Conservation (phyloP, 2,888 invertebrate species). For the Perithous albicinctus region DNA sequence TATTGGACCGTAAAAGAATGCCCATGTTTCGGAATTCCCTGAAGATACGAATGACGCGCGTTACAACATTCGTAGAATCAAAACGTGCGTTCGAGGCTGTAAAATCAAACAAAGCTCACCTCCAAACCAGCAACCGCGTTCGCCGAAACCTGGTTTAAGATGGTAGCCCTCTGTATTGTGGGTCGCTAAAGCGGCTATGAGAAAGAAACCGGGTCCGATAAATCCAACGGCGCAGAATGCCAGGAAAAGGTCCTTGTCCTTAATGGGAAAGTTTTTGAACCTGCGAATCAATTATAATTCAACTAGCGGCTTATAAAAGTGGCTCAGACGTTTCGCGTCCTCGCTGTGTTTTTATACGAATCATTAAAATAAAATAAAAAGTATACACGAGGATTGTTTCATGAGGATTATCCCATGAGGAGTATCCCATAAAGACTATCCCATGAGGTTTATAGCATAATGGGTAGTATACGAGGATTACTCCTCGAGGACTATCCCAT, state of each 20-base stretch:
- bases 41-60: conserved; percentile 66
- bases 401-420: no score
- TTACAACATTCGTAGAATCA: not conserved
- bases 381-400: no score
- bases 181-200: conserved; percentile 85
- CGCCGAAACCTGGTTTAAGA: conserved; percentile 87
- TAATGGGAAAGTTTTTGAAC: conserved; percentile 83
- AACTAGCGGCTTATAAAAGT: no score
- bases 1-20: conserved; percentile 90
- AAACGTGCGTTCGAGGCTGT: no score
- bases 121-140: conserved; percentile 88
- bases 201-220: conserved; percentile 86
- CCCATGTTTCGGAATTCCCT: conserved; percentile 87
- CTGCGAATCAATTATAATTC: conserved; percentile 65
- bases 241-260: conserved; percentile 86
- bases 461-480: no score
- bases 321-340: no score
- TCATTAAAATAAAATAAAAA: no score
- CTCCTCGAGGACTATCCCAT: no score
- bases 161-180: conserved; percentile 86
- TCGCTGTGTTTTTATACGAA: no score
- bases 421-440: no score
- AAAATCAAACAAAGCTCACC: conserved; percentile 83
- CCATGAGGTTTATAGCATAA: no score
- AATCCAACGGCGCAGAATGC: conserved; percentile 88